phyloP scores from a whole-genome alignment of 2,888 invertebrate genomes.

The Anthophora plumipes region DNA sequence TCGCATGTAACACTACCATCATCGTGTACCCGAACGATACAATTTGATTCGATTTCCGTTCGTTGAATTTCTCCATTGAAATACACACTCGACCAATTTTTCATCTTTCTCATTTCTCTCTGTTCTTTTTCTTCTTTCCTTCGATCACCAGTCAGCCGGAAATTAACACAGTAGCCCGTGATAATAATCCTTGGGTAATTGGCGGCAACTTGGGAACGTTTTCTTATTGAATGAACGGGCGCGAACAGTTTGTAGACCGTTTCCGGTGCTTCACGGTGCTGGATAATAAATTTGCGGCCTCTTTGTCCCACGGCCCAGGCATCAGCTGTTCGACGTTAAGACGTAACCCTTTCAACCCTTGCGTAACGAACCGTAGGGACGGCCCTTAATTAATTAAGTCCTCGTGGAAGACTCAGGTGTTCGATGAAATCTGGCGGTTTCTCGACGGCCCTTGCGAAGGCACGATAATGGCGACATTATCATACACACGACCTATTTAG shows the following conservation, averaged over 20 bases:
- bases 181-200: conserved; percentile 38
- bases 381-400: conserved; percentile 83
- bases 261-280: conserved; percentile 34
- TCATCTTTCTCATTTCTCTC: no score
- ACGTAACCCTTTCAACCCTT: conserved; percentile 76
- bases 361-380: conserved; percentile 76
- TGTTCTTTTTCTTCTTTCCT: conserved; percentile 2
- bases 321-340: conserved; percentile 79
- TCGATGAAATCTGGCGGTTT: conserved; percentile 80
- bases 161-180: conserved; percentile 27
- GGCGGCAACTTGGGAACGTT: conserved; percentile 27
- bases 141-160: conserved; percentile 1
- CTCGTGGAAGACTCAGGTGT: conserved; percentile 83
- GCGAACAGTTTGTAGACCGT: conserved; percentile 36
- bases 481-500: conserved; percentile 84
- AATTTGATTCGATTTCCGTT: conserved; percentile 14
- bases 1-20: neutral
- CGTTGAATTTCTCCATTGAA: neutral
- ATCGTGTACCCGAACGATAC: neutral
- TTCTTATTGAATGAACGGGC: conserved; percentile 23
- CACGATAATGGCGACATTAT: conserved; percentile 83
- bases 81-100: neutral
- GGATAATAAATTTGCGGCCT: conserved; percentile 56
- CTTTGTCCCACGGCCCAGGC: conserved; percentile 65
- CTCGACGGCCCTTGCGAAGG: conserved; percentile 70